Conservation (phyloP, 2,113 vertebrate genomes). For the Cygnus buccinator region DNA sequence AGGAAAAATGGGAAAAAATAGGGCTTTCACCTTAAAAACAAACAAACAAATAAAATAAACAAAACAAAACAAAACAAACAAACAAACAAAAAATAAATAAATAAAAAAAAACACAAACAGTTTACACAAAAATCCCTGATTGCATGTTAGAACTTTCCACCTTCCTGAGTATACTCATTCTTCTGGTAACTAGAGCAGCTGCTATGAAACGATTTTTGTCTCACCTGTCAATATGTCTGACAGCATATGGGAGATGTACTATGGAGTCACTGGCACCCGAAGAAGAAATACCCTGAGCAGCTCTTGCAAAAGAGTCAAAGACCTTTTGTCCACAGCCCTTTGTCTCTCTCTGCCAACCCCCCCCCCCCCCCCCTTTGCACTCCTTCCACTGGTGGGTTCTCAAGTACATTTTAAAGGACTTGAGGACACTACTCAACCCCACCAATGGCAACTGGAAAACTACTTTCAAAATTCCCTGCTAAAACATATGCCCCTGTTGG, state of each 20-base stretch:
- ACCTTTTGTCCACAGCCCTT: background rate
- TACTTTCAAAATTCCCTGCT: background rate
- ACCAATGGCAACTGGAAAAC: background rate
- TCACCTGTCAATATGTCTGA: background rate
- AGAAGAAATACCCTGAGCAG: background rate
- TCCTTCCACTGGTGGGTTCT: background rate
- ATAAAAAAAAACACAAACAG: too few species aligned
- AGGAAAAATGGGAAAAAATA: background rate
- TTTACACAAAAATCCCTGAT: background rate
- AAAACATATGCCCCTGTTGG: background rate
- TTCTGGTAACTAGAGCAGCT: background rate
- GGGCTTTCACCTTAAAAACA: background rate
- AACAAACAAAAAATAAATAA: background rate
- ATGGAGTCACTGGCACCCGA: background rate
- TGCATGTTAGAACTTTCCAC: background rate
- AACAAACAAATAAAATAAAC: background rate
- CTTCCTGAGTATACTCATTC: background rate
- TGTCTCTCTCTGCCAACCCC: background rate
- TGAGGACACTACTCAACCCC: background rate
- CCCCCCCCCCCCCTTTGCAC: background rate
- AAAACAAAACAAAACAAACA: background rate
- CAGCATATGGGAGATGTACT: background rate
- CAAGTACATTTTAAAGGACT: background rate
- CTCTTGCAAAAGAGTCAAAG: background rate
- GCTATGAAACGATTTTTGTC: background rate